Base-by-base conservation (phyloP, 2,113 vertebrate species). In the Megaleporinus macrocephalus region DNA sequence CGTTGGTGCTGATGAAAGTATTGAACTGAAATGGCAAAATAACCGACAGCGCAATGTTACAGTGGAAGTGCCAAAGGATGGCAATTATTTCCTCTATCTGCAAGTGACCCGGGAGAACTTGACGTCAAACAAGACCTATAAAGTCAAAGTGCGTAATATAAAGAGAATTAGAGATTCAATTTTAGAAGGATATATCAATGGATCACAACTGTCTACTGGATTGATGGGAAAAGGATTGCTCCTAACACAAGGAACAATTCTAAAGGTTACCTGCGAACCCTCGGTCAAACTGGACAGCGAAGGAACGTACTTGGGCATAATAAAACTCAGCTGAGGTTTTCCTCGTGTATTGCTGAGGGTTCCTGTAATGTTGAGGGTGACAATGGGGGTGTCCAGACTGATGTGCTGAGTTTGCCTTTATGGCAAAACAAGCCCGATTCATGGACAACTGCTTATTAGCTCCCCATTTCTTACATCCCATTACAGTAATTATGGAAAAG, bases 51-150 rank as follows among this genome's bases (percentile, higher is more conserved):
- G 4, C 0, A 47, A 26, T 20, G 4, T 0, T 0, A 5, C 1
- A 27, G 53, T 86, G 29, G 47, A 3, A 5, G 53, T 86, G 47
- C 49, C 0, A 5, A 0, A 36, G n/a, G 87, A 89, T 1, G 93
- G 91, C 27, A 68, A 69, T 22, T 93, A 88, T 85, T 90, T 91
- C 44, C n/a, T 94, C 13, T 90, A 51, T 83, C 86, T 93, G 24
- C 88, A 85, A 53, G 82, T 93, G 78, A 86, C 88, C 18, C 76
- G 57, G 1, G 3, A 16, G 15, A 0, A 0, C 3, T 0, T 0
- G 0, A 7, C 9, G 3, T 4, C 10, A 15, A 5, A 9, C 1
- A 0, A 1, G 0, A 14, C 15, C 11, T 1, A 3, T 27, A 79
- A 0, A 0, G 85, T 92, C 47, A 76, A 0, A 0, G 11, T 92